Evolutionary conservation across 2,113 vertebrate genomes (phyloP).

Genomic region (Gallinago media): DNA sequence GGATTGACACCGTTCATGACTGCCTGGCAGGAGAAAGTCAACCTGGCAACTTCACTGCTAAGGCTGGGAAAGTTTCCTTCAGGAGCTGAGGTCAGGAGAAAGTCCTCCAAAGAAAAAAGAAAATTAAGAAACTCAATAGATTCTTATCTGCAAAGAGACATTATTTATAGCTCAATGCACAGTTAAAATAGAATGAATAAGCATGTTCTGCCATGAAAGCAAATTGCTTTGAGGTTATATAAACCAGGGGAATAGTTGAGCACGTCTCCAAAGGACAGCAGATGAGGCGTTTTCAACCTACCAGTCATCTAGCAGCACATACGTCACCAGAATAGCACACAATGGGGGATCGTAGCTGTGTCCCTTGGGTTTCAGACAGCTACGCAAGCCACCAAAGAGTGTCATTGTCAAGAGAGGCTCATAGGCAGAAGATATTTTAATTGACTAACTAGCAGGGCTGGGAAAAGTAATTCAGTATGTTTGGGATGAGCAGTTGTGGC

Average conservation of each 20-base stretch:
- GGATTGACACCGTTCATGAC: neutral
- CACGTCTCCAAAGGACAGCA: neutral
- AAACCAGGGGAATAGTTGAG: slow-evolving; percentile 31
- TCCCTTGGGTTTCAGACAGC: neutral
- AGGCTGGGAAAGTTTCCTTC: neutral
- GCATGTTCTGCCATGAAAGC: slow-evolving; percentile 7
- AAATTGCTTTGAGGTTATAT: slow-evolving; percentile 50
- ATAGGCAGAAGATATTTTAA: neutral
- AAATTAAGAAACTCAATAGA: neutral
- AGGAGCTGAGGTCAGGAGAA: neutral
- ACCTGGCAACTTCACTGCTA: neutral
- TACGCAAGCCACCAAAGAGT: neutral
- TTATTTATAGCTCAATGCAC: slow-evolving; percentile 43
- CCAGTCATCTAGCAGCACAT: neutral
- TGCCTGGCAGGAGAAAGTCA: neutral
- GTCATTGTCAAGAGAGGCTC: neutral
- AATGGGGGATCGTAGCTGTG: neutral
- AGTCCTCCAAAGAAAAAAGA: neutral
- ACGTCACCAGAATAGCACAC: neutral
- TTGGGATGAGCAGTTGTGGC: neutral
- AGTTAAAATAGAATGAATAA: slow-evolving; percentile 47
- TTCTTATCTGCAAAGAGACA: slow-evolving; percentile 11
- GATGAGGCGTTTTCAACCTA: neutral
- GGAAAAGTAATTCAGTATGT: neutral
- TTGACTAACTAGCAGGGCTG: neutral